Evolutionary conservation across 2,797 vertebrate genomes (phyloP).

Genomic region (Vultur gryphus): DNA sequence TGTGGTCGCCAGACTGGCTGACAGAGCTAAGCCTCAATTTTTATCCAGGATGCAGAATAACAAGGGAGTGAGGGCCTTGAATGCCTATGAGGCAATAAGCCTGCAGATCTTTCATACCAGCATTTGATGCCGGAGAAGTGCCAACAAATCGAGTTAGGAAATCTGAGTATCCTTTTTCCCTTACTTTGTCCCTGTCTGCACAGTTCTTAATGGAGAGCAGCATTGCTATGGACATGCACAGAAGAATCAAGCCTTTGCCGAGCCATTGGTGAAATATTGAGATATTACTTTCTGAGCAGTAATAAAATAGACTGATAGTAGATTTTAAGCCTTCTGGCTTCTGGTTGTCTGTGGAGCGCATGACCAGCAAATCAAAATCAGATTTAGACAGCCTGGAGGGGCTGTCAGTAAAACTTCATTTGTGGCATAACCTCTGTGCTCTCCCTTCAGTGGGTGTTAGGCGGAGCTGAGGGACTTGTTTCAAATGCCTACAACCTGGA

Average conservation of each 20-base stretch:
- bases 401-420: slow-evolving; percentile 19
- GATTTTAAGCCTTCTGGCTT: slow-evolving; percentile 11
- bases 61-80: neutral
- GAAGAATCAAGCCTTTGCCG: neutral
- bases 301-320: slow-evolving; percentile 4
- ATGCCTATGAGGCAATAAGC: neutral
- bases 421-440: neutral
- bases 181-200: neutral
- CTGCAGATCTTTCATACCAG: neutral
- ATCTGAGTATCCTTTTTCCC: neutral
- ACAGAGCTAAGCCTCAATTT: neutral
- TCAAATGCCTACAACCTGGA: neutral
- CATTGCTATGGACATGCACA: neutral
- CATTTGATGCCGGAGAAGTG: neutral
- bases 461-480: neutral
- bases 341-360: neutral
- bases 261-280: neutral
- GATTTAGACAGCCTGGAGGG: neutral
- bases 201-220: neutral
- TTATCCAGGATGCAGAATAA: neutral
- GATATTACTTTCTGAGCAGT: neutral
- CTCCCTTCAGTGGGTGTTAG: neutral
- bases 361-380: slow-evolving; percentile 25
- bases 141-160: neutral
- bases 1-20: neutral